Base-by-base conservation (phyloP, 2,797 vertebrate genomes). In the Poecilia velifera region DNA sequence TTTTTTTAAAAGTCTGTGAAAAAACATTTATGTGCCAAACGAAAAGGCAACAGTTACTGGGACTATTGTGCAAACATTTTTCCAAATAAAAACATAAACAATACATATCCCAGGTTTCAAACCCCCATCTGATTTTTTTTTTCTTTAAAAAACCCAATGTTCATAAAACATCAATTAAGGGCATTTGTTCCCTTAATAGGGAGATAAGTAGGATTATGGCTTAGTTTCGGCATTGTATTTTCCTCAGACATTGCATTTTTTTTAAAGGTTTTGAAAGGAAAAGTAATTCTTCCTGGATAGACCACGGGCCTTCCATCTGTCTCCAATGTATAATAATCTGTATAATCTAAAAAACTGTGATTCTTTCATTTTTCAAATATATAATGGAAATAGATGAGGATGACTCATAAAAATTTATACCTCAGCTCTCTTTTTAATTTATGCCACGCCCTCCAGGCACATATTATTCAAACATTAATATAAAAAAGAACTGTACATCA, bases 391-490 rank as follows among this genome's bases (percentile, higher is more conserved):
- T 96, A 96, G 97, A 97, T 96, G 96, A 97, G 95, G 96, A 96
- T 94, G 96, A 95, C 96, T 98, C 97, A 97, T 98, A 97, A 98
- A 98, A 98, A 99, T 98, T 93, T 97, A 98, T 98, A 97, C 95
- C 95, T 97, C 97, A 96, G 98, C 98, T 96, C 96, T 90, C 93
- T 94, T 96, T 97, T 96, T 97, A 98, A 99, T 98, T 97, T 97
- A 97, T 97, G 90, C 96, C 96, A 96, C 92, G 94, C 97, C 97
- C 97, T 97, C 94, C 91, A 97, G 98, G 96, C 97, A 94, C 96
- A 97, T 97, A 98, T 98, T 98, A 99, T 97, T 98, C 96, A 98
- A 98, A 97, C 97, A 97, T 98, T 98, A 97, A 98, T 98, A 98
- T 91, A 94, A 91, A 94, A 97, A 98, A 97, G 96, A 96, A 95